These are phyloP conservation scores for Tamandua tetradactyla DNA, from an alignment of 2,797 vertebrate species.

Conservation along the genomic window DNA sequence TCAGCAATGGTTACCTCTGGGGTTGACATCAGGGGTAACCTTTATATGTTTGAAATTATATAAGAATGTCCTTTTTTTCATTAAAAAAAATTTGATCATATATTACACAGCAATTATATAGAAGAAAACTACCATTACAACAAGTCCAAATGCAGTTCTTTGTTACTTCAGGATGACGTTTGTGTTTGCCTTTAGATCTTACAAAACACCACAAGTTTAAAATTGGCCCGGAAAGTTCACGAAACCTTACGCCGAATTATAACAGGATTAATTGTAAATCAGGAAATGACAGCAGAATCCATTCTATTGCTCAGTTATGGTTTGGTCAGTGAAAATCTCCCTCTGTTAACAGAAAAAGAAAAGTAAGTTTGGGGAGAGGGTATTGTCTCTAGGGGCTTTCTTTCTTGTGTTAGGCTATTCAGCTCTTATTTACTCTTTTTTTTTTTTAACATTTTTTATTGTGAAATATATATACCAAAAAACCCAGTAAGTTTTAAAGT, in stretches of 20 bases:
- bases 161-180: background rate
- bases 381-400: background rate
- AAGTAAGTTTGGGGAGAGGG: slow-evolving; percentile 85
- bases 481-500: too few species aligned
- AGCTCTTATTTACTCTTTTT: background rate
- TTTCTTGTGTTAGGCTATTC: background rate
- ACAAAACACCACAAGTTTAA: slow-evolving; percentile 92
- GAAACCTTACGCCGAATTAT: slow-evolving; percentile 92
- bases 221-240: slow-evolving; percentile 92
- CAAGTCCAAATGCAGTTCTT: background rate
- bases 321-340: slow-evolving; percentile 95
- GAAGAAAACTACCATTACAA: background rate
- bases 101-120: background rate
- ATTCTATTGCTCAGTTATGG: slow-evolving; percentile 94
- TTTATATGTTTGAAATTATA: background rate
- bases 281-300: slow-evolving; percentile 89
- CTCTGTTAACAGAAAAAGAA: slow-evolving; percentile 93
- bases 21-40: background rate
- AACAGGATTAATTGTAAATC: slow-evolving; percentile 92
- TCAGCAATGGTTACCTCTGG: background rate
- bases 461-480: too few species aligned
- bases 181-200: slow-evolving; percentile 87
- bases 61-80: background rate
- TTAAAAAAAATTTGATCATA: background rate
- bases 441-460: too few species aligned